Evolutionary conservation across 2,797 vertebrate species (phyloP).

Genomic region (Cephalopachus bancanus): DNA sequence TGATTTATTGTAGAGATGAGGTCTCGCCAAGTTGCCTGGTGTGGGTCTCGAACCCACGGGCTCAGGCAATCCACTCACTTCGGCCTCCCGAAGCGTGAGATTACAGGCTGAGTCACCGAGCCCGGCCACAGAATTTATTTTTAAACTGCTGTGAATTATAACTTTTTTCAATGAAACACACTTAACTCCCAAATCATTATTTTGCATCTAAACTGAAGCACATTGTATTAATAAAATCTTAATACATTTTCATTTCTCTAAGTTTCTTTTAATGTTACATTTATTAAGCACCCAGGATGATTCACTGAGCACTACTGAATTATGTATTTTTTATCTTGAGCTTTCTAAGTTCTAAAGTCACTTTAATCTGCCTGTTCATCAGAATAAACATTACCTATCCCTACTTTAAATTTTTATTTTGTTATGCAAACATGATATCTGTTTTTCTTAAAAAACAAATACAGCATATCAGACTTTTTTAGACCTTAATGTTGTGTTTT

Average conservation of each 20-base stretch:
- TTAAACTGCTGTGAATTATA: slow-evolving; percentile 67
- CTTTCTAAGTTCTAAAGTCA: slow-evolving; percentile 47
- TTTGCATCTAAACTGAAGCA: slow-evolving; percentile 56
- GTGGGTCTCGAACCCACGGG: too few relatives aligned
- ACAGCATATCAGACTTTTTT: slow-evolving; percentile 57
- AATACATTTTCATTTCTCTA: slow-evolving; percentile 33
- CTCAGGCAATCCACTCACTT: too few relatives aligned
- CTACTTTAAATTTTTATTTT: slow-evolving; percentile 64
- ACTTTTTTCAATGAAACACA: slow-evolving; percentile 75
- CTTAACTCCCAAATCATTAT: slow-evolving; percentile 61
- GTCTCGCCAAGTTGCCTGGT: too few relatives aligned
- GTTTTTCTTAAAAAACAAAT: slow-evolving; percentile 65
- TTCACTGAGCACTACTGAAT: not conserved
- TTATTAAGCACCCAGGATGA: not conserved
- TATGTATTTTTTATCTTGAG: slow-evolving; percentile 14
- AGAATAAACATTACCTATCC: slow-evolving; percentile 50
- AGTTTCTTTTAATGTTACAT: not conserved
- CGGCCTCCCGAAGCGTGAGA: too few relatives aligned
- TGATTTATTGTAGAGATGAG: too few relatives aligned
- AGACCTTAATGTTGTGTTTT: slow-evolving; percentile 70
- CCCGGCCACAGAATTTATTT: slow-evolving; percentile 59
- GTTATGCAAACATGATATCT: slow-evolving; percentile 47
- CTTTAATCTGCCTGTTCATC: slow-evolving; percentile 57
- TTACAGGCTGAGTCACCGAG: too few relatives aligned
- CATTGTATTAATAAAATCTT: not conserved